Percentiles rank a stretch among this genome's conserved stretches.
phyloP scores from a whole-genome alignment of 2,113 vertebrate species.

The Eurystomus gularis region DNA sequence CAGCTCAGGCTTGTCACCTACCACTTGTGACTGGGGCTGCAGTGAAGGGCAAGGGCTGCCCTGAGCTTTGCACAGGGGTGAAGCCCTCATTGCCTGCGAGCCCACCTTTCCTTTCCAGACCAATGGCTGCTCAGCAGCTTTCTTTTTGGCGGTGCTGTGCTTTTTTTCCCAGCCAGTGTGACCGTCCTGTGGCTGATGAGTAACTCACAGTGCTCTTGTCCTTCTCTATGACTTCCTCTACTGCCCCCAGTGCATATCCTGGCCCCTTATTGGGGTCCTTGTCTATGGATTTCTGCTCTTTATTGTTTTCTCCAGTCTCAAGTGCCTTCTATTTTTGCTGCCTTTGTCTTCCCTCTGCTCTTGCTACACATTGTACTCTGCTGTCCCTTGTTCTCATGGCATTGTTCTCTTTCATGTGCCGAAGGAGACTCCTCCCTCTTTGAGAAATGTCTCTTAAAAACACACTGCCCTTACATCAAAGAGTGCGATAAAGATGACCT shows the following conservation, averaged over 20 bases:
- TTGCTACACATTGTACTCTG: neutral
- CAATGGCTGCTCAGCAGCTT: neutral
- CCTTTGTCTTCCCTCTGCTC: neutral
- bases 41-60: neutral
- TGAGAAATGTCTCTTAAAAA: constrained; percentile 25
- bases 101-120: neutral
- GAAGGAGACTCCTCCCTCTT: constrained; percentile 1
- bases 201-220: neutral
- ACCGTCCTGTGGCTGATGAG: neutral
- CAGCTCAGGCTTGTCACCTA: neutral
- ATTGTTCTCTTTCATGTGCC: constrained; percentile 16
- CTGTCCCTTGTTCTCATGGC: neutral
- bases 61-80: accelerated
- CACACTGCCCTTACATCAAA: constrained; percentile 31
- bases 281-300: neutral
- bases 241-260: accelerated
- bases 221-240: neutral
- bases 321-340: neutral
- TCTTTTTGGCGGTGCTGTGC: neutral
- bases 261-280: neutral
- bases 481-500: constrained; percentile 10
- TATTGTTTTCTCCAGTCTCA: neutral
- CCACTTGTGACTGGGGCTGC: accelerated
- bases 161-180: neutral
- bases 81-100: accelerated